Base-by-base conservation (phyloP, 2,797 vertebrate genomes). In the Propithecus deckenii region DNA sequence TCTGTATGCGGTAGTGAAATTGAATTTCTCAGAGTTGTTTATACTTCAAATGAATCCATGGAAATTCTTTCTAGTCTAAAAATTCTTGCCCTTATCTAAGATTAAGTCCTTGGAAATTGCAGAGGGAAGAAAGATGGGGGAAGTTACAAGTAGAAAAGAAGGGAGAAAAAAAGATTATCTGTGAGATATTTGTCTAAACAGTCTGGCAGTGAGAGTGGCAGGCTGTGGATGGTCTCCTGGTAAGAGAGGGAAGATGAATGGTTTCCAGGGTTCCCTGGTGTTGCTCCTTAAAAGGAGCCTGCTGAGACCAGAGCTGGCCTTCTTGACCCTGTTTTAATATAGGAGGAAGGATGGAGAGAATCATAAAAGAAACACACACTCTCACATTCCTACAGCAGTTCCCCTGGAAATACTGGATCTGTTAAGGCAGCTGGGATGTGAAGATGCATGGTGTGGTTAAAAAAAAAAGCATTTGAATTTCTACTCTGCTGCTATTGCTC, bases 61-160 rank as follows among this genome's bases (percentile, higher is more conserved):
- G 65, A 87, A 92, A 92, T 92, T 84, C 43, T 96, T 72, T 85
- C 32, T 91, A 32, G 10, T 74, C 72, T 86, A 57, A 90, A 96
- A 85, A 79, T 48, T 63, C 52, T 90, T 76, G 6, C n/a, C 6
- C 25, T 95, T 94, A 93, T 96, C 89, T 96, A 78, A 93, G 80
- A 97, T 63, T 93, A 96, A 97, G 86, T 96, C 55, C 35, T 97
- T 87, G 78, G 91, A 84, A 97, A 92, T 65, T 81, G 35, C 59
- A 92, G 57, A 90, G 8, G 41, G 17, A 38, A 78, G 65, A 94
- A 67, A 59, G 63, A 43, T 69, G 28, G 38, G 7, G 22, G 11
- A 30, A 6, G 4, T 3, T 75, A 6, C 20, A 55, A 75, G 59
- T 12, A 72, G 72, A 80, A 80, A 94, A 69, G 50, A 79, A 50